A percentile compares a stretch with the other conserved stretches of the same genome.
phyloP scores from a whole-genome alignment of 2,888 invertebrate species.

The Drosophila prostipennis region DNA sequence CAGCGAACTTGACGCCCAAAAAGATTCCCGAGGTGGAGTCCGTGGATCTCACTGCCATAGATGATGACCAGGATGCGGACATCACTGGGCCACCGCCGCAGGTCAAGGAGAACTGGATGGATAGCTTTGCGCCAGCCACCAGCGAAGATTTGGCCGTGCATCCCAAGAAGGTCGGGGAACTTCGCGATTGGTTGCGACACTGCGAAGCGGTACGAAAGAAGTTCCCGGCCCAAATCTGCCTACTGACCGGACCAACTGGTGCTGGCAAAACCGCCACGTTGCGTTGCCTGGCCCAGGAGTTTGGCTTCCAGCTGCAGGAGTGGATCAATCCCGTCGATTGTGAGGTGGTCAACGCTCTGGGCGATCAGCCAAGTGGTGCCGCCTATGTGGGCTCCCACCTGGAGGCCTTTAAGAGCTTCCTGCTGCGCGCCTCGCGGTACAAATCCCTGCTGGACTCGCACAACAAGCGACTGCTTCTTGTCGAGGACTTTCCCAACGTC shows the following conservation, averaged over 20 bases:
- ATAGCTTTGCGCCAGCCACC: conserved; percentile 86
- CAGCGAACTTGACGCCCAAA: background rate
- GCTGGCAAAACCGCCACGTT: conserved; percentile 92
- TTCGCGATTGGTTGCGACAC: conserved; percentile 88
- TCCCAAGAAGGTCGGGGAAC: conserved; percentile 89
- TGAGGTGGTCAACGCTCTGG: conserved; percentile 84
- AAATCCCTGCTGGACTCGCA: conserved; percentile 78
- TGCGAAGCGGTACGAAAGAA: conserved; percentile 65
- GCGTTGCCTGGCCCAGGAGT: conserved; percentile 87
- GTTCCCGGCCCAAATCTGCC: conserved; percentile 85
- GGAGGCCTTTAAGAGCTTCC: conserved; percentile 90
- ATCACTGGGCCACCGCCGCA: background rate
- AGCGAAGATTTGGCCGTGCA: conserved; percentile 89
- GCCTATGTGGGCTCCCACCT: conserved; percentile 86
- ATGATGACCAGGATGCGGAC: conserved; percentile 5
- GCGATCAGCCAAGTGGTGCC: conserved; percentile 64
- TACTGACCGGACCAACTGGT: conserved; percentile 93
- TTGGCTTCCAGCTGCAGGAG: conserved; percentile 86
- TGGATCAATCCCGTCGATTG: conserved; percentile 93
- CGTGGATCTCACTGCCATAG: conserved; percentile 42
- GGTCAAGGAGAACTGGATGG: conserved; percentile 85
- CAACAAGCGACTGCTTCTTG: conserved; percentile 87
- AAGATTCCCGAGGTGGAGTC: conserved; percentile 2
- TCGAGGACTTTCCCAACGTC: conserved; percentile 93
- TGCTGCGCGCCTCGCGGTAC: conserved; percentile 91